These are phyloP conservation scores for Drosophila arizonae DNA, from an alignment of 1,140 invertebrate species.

Conservation along the genomic window DNA sequence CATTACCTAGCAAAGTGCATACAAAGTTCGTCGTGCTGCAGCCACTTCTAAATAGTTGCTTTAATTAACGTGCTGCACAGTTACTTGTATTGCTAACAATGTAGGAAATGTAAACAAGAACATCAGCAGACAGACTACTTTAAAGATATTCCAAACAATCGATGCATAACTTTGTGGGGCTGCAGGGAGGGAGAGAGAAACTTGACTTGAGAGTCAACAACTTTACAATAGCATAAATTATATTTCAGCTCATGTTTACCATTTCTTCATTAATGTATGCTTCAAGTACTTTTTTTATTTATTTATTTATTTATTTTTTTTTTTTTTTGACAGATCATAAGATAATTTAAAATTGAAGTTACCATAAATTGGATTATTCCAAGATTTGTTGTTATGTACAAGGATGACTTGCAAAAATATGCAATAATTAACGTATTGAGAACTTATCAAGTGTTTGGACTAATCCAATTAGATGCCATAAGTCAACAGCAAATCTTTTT, in stretches of 20 bases:
- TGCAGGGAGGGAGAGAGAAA: neutral
- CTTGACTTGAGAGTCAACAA: neutral
- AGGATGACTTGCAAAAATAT: too few species aligned
- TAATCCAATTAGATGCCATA: too few species aligned
- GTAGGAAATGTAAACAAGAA: constrained; percentile 26
- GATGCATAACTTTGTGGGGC: neutral
- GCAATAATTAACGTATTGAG: too few species aligned
- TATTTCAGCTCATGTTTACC: neutral
- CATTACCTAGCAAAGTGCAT: neutral
- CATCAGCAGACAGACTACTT: neutral
- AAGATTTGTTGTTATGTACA: too few species aligned
- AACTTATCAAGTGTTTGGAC: too few species aligned
- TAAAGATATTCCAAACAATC: constrained; percentile 6
- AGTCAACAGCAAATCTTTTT: too few species aligned
- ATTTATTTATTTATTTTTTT: too few species aligned
- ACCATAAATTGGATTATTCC: too few species aligned
- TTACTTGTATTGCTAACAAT: constrained; percentile 11
- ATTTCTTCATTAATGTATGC: neutral
- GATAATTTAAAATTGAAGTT: too few species aligned
- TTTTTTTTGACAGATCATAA: too few species aligned
- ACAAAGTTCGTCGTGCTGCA: neutral
- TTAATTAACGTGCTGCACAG: constrained; percentile 29
- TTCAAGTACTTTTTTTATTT: too few species aligned
- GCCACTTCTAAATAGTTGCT: constrained; percentile 1
- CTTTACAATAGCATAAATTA: neutral